Evolutionary conservation across 2,113 vertebrate species (phyloP).

Genomic region (Thunnus maccoyii): DNA sequence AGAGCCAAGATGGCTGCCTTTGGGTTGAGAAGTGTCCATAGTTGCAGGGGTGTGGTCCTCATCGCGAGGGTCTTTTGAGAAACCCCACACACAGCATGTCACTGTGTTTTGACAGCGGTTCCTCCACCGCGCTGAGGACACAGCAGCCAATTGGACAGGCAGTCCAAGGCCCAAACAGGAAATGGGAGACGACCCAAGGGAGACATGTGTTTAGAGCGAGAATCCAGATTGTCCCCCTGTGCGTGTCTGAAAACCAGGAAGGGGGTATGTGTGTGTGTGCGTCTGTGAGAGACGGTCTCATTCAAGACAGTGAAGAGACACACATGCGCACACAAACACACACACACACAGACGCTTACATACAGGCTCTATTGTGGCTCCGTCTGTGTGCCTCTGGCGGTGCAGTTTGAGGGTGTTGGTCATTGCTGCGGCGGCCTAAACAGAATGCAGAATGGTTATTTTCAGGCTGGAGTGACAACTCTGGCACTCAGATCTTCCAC

Average conservation of each 20-base stretch:
- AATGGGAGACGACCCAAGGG: conserved; percentile 72
- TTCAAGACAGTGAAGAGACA: conserved; percentile 35
- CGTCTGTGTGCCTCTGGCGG: conserved; percentile 54
- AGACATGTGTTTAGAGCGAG: conserved; percentile 70
- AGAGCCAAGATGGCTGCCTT: conserved; percentile 63
- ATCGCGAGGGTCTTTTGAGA: conserved; percentile 52
- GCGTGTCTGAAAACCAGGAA: conserved; percentile 55
- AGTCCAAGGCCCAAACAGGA: conserved; percentile 80
- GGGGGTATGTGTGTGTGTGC: conserved; percentile 48
- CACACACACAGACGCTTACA: conserved; percentile 37
- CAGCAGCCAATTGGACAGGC: conserved; percentile 51
- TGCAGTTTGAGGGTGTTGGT: conserved; percentile 59
- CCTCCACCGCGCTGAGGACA: conserved; percentile 27
- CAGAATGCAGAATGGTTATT: conserved; percentile 52
- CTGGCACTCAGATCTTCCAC: conserved; percentile 11
- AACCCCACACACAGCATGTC: conserved; percentile 43
- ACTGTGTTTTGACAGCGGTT: conserved; percentile 71
- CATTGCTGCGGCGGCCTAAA: conserved; percentile 26
- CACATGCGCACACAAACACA: conserved; percentile 35
- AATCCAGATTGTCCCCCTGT: conserved; percentile 70
- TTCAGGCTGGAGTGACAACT: conserved; percentile 42
- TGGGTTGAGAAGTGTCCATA: conserved; percentile 7
- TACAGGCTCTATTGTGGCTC: conserved; percentile 60
- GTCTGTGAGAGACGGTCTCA: conserved; percentile 28
- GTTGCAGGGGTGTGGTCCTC: conserved; percentile 57